These are phyloP conservation scores for Gymnarchus niloticus DNA, from an alignment of 2,113 vertebrate genomes.

Conservation along the genomic window DNA sequence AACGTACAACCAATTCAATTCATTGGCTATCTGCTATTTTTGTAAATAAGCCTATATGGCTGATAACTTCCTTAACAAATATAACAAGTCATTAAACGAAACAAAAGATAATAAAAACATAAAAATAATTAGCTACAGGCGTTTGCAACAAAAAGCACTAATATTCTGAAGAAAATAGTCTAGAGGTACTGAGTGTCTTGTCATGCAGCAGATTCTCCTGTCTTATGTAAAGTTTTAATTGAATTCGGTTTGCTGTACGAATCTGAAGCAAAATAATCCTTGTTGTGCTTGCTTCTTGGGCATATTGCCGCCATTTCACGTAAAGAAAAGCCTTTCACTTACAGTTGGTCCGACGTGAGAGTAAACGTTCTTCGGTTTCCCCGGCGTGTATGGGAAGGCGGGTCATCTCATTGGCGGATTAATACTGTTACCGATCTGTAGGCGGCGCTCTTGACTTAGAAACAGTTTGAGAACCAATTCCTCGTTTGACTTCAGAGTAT, in stretches of 20 bases:
- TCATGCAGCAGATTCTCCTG: background rate
- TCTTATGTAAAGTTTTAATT: background rate
- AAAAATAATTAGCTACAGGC: too few species aligned
- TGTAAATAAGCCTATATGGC: background rate
- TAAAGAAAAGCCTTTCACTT: background rate
- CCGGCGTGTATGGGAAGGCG: background rate
- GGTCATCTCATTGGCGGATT: background rate
- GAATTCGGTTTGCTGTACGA: background rate
- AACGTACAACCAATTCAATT: background rate
- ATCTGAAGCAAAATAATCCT: background rate
- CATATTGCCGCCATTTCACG: background rate
- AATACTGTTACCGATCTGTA: conserved; percentile 47
- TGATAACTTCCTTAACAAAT: background rate
- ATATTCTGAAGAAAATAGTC: background rate
- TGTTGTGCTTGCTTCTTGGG: background rate
- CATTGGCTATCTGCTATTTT: background rate
- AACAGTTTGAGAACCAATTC: conserved; percentile 36
- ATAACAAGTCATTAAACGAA: background rate
- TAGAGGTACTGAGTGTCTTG: background rate
- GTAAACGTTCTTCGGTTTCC: too few species aligned
- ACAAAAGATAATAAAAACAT: background rate
- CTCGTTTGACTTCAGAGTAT: conserved; percentile 23
- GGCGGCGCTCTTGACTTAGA: conserved; percentile 58
- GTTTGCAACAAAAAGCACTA: background rate
- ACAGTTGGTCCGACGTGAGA: background rate